Evolutionary conservation across 2,888 invertebrate genomes (phyloP).

Genomic region (Aspidapion aeneum): DNA sequence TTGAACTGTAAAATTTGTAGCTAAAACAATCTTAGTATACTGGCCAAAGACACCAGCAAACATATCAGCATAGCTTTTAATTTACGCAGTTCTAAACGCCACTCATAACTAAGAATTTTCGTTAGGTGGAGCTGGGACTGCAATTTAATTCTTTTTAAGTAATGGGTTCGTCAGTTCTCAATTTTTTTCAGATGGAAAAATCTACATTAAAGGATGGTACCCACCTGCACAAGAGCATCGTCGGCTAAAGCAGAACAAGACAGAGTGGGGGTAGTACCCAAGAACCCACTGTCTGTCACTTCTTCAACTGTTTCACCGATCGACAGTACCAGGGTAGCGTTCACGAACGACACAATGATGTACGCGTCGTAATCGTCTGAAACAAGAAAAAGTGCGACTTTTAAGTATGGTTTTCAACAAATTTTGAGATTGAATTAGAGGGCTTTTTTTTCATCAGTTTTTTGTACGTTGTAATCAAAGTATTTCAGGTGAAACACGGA

Average conservation of each 20-base stretch:
- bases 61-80: neutral
- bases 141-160: too few species aligned
- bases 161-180: too few species aligned
- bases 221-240: constrained; percentile 94
- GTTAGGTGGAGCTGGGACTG: neutral
- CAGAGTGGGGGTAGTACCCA: constrained; percentile 98
- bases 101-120: neutral
- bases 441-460: constrained; percentile 29
- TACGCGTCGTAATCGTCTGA: constrained; percentile 98
- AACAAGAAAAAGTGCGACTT: constrained; percentile 54
- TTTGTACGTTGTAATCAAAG: constrained; percentile 41
- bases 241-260: constrained; percentile 97
- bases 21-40: too few species aligned
- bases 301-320: constrained; percentile 99
- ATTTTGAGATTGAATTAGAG: neutral
- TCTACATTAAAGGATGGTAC: too few species aligned
- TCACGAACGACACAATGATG: constrained; percentile 99
- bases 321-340: constrained; percentile 96
- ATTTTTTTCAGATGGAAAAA: too few species aligned
- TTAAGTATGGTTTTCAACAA: neutral
- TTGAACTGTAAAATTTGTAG: too few species aligned
- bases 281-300: constrained; percentile 98
- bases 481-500: constrained; percentile 49
- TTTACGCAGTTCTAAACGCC: neutral
- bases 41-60: too few species aligned